Evolutionary conservation across 2,113 vertebrate species (phyloP).

Genomic region (Solea solea): DNA sequence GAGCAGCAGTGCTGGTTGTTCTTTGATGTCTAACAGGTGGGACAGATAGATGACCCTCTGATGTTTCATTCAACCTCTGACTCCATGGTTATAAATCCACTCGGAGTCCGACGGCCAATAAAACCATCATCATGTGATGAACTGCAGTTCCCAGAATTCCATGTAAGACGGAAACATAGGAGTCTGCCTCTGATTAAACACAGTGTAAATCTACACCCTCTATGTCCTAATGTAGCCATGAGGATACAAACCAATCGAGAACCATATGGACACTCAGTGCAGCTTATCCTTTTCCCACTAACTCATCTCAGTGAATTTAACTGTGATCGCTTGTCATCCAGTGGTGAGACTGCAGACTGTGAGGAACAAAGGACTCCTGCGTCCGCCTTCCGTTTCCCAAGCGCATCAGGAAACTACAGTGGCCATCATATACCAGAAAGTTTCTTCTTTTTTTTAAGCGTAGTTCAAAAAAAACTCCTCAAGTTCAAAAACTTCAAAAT

Average conservation of each 20-base stretch:
- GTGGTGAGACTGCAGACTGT: too few relatives aligned
- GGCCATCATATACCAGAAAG: too few relatives aligned
- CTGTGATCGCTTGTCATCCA: too few relatives aligned
- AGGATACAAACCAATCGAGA: constrained; percentile 5
- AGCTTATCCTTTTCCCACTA: too few relatives aligned
- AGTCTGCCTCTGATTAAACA: constrained; percentile 46
- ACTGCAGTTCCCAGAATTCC: constrained; percentile 71
- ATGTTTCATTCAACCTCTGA: constrained; percentile 74
- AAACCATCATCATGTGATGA: constrained; percentile 70
- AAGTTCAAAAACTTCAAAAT: too few relatives aligned
- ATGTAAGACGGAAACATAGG: constrained; percentile 49
- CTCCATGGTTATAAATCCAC: constrained; percentile 66
- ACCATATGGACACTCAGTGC: neutral
- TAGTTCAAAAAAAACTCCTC: too few relatives aligned
- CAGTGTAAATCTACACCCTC: constrained; percentile 33
- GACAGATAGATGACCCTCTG: constrained; percentile 73
- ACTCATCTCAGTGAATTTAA: neutral
- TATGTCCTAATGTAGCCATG: neutral
- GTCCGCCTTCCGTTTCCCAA: too few relatives aligned
- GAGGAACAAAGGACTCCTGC: too few relatives aligned
- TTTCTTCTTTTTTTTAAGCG: too few relatives aligned
- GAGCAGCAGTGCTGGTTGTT: constrained; percentile 64
- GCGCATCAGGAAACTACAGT: too few relatives aligned
- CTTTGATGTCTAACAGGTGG: constrained; percentile 81
- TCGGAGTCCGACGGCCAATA: constrained; percentile 64